Base-by-base conservation (phyloP, 92 coral and sea anemone genomes). In the Hydrozoanthus gracilis region DNA sequence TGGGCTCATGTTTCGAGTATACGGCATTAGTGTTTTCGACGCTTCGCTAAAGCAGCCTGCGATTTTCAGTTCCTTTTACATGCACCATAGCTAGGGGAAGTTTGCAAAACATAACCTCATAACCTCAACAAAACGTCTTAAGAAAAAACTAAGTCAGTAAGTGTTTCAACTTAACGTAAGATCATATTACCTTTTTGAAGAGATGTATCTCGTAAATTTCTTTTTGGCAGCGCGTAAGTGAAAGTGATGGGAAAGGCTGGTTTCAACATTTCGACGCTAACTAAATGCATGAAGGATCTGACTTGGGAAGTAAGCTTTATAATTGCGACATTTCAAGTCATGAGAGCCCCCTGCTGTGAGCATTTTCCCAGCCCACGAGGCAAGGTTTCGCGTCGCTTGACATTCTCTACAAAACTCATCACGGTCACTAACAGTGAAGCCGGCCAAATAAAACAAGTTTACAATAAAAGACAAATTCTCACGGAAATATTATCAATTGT, bases 341-440 rank as follows among this genome's bases (percentile, higher is more conserved):
- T 14, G 73, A 27, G 44, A 68, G 44, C 44, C 73, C 27, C 73
- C 47, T 48, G 49, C 73, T 68, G 48, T 8, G 73, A 27, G 39
- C 48, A 0, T 68, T n/a, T 68, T 68, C 44, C 15, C 7, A 27
- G 49, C 46, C 47, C 48, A 17, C 10, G 73, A 68, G 44, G 73
- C 48, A 20, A 2, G 14, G 44, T 68, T 68, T 68, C 12, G 73
- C 73, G 73, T 68, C 73, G 73, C 73, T 68, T 68, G 73, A 68
- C 48, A 9, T 35, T 20, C 8, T 27, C 14, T 13, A 68, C 73
- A 68, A 68, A 68, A 68, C 73, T 8, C 73, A 39, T 14, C 73
- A 68, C 44, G 48, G 39, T 27, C 39, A 27, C 39, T 27, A 27
- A 27, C 27, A 14, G 17, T 62, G 17, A 62, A 14, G 49, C 44